Evolutionary conservation across 2,888 invertebrate species (phyloP).

Genomic region (Lymantria dispar): DNA sequence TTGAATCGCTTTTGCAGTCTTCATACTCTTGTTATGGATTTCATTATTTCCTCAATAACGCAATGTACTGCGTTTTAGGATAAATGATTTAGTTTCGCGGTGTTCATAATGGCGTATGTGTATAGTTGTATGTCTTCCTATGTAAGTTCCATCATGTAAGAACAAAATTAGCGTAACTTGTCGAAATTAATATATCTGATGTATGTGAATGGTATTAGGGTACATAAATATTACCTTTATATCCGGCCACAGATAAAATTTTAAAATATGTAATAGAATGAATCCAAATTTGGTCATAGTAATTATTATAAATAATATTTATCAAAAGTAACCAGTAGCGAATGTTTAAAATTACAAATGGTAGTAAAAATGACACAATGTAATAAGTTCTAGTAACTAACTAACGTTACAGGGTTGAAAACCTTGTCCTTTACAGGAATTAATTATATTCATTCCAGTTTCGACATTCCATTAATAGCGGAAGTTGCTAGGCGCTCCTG

Average conservation of each 20-base stretch:
- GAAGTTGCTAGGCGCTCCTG: constrained; percentile 23
- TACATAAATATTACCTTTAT: constrained; percentile 58
- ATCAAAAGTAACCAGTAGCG: constrained; percentile 55
- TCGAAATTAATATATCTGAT: constrained; percentile 46
- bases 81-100: constrained; percentile 40
- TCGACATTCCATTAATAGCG: constrained; percentile 44
- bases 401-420: constrained; percentile 59
- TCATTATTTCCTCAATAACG: constrained; percentile 17
- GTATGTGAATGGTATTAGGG: constrained; percentile 60
- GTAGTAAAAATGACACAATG: constrained; percentile 53
- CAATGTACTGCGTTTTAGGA: constrained; percentile 35
- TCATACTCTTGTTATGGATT: too few relatives aligned
- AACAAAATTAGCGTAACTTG: constrained; percentile 53
- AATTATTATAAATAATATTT: constrained; percentile 45
- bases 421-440: constrained; percentile 63
- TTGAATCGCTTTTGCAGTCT: too few relatives aligned
- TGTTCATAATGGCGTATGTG: constrained; percentile 58
- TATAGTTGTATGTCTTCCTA: constrained; percentile 79
- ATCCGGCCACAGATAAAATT: constrained; percentile 68
- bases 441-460: constrained; percentile 52
- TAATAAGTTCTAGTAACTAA: constrained; percentile 26
- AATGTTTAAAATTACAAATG: constrained; percentile 62
- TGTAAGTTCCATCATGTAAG: constrained; percentile 69
- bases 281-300: constrained; percentile 53
- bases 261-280: constrained; percentile 60